phyloP scores from a whole-genome alignment of 2,113 vertebrate species.

The Hypocryptadius cinnamomeus region DNA sequence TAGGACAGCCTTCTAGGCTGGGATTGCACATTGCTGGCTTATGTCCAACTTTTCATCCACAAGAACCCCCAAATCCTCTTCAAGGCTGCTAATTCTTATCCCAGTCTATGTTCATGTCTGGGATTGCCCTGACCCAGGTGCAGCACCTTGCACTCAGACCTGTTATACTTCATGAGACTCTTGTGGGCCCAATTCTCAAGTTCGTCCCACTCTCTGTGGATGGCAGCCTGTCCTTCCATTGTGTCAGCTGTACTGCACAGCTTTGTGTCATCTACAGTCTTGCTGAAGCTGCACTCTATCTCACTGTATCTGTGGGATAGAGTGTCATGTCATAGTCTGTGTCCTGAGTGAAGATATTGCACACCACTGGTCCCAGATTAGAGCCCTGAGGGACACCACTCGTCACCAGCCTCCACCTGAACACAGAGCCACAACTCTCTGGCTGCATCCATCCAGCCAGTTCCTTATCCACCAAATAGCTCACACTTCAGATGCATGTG shows the following conservation, averaged over 20 bases:
- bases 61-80: background rate
- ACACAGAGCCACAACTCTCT: background rate
- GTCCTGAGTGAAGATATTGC: background rate
- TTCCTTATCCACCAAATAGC: background rate
- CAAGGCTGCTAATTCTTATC: background rate
- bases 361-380: background rate
- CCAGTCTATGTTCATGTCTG: background rate
- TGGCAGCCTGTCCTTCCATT: background rate
- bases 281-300: background rate
- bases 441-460: background rate
- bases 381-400: background rate
- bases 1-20: background rate
- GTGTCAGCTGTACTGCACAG: background rate
- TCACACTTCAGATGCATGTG: background rate
- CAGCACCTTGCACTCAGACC: background rate
- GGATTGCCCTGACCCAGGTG: background rate
- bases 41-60: no score
- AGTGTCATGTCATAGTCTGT: no score
- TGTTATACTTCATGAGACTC: background rate
- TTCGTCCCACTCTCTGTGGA: background rate
- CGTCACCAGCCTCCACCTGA: fast-evolving
- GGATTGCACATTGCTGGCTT: background rate
- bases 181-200: background rate
- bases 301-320: no score
- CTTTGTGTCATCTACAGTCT: background rate